Evolutionary conservation across 2,113 vertebrate genomes (phyloP), one percentile per base, ranked within the genome.

Genomic region (Sprattus sprattus): DNA sequence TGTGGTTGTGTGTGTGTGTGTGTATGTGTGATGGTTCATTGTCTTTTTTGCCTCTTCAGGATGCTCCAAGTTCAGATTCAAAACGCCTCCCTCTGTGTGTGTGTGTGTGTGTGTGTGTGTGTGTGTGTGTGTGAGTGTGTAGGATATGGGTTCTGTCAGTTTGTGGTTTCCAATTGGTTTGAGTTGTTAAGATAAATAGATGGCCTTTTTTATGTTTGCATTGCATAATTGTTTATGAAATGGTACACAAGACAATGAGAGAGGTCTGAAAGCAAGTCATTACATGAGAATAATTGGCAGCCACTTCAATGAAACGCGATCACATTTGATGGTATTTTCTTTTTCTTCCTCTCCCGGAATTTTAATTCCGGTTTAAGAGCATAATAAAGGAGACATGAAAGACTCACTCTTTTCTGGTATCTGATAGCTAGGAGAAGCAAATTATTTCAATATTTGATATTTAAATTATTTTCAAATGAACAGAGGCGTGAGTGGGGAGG

Each of bases 401-500:
- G 91, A 91, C 50, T 88, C 88, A 45, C 87, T 88, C 32, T 78
- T 78, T 90, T 93, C 91, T n/a, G 90, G 87, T 91, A 92, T 92
- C 86, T 91, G 91, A 93, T 94, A 92, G 90, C 90, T 89, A 90
- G 91, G 93, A 94, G 92, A 91, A 91, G 92, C 92, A 92, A 92
- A 93, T 92, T 87, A 93, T 93, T 92, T 93, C 88, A 93, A 93
- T 94, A 92, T 93, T 93, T 94, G 92, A 94, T 94, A 94, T 94
- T 94, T 92, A 94, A 94, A 94, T 94, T 89, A 93, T 94, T 94
- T 95, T 94, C 92, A 94, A 92, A 93, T 94, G 93, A 95, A 94
- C 92, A 93, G 92, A 93, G 92, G 93, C 93, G 85, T 89, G 92
- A 93, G 89, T 4, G 92, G 90, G 84, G 92, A 88, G 90, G 67